These are phyloP conservation scores for Spodoptera picta DNA, from an alignment of 2,888 invertebrate species.

Conservation along the genomic window DNA sequence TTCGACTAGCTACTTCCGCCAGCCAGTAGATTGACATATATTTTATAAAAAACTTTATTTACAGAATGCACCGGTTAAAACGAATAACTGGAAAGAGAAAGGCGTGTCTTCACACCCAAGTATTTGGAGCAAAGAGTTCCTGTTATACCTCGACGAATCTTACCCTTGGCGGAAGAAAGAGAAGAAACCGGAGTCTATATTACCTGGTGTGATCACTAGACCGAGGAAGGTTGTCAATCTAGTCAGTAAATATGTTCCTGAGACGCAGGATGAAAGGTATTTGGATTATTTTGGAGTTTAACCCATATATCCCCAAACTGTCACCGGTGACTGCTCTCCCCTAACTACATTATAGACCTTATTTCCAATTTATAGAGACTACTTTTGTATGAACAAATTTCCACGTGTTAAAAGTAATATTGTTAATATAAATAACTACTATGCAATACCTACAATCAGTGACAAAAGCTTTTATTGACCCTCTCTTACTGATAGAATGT, in stretches of 20 bases:
- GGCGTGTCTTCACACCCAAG: constrained; percentile 77
- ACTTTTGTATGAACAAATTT: no score
- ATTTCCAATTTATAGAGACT: no score
- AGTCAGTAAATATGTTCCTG: constrained; percentile 78
- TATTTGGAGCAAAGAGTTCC: constrained; percentile 81
- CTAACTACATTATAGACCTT: no score
- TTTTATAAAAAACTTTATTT: constrained; percentile 18
- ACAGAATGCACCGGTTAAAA: constrained; percentile 74
- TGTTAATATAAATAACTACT: no score
- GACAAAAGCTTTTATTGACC: no score
- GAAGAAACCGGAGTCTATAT: constrained; percentile 68
- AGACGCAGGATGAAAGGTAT: constrained; percentile 80
- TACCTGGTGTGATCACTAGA: constrained; percentile 65
- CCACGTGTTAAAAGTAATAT: no score
- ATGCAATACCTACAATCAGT: no score
- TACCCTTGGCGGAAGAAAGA: constrained; percentile 77
- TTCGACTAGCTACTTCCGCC: no score
- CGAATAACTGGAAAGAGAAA: constrained; percentile 77
- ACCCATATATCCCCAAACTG: no score
- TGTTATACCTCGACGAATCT: constrained; percentile 59
- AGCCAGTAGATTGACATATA: no score
- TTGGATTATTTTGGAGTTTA: background rate
- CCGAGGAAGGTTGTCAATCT: constrained; percentile 74
- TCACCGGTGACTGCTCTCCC: no score
- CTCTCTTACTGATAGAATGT: no score